phyloP scores from a whole-genome alignment of 2,888 invertebrate species.

The Augochlorella aurata region DNA sequence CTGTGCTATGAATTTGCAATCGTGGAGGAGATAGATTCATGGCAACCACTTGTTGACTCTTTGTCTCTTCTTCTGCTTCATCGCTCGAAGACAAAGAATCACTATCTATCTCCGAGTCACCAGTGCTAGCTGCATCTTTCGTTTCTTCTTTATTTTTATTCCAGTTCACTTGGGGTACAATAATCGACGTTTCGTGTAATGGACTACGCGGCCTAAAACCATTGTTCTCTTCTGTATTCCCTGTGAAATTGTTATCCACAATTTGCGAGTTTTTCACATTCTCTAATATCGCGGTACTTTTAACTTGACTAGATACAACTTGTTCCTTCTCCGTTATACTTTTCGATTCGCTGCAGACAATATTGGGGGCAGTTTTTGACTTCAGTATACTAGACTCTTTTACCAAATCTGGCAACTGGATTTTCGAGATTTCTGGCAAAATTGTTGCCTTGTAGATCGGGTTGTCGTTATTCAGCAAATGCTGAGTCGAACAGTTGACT shows the following conservation, averaged over 20 bases:
- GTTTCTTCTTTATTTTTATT: conserved; percentile 82
- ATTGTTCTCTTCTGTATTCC: conserved; percentile 44
- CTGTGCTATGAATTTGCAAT: conserved; percentile 88
- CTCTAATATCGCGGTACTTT: conserved; percentile 25
- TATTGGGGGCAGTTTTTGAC: conserved; percentile 76
- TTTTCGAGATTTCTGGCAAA: conserved; percentile 62
- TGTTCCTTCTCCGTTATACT: conserved; percentile 48
- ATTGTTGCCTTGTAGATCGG: conserved; percentile 46
- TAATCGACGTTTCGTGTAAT: conserved; percentile 86
- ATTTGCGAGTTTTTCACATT: conserved; percentile 37
- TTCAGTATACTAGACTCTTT: conserved; percentile 78
- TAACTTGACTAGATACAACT: conserved; percentile 50
- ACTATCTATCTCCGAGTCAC: conserved; percentile 83
- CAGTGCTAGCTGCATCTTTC: conserved; percentile 74
- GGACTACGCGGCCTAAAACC: conserved; percentile 84
- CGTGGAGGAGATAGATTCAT: conserved; percentile 85
- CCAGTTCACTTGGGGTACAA: conserved; percentile 86
- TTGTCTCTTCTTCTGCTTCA: conserved; percentile 73
- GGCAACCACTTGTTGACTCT: conserved; percentile 46
- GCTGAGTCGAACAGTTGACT: conserved; percentile 38
- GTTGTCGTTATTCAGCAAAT: conserved; percentile 42
- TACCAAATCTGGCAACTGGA: conserved; percentile 77
- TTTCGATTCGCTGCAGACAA: conserved; percentile 63
- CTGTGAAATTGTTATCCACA: conserved; percentile 23
- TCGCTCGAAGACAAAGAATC: conserved; percentile 84